A percentile compares a stretch with the other conserved stretches of the same genome.
Evolutionary conservation across 2,113 vertebrate species (phyloP).

Genomic region (Sinocyclocheilus anophthalmus): DNA sequence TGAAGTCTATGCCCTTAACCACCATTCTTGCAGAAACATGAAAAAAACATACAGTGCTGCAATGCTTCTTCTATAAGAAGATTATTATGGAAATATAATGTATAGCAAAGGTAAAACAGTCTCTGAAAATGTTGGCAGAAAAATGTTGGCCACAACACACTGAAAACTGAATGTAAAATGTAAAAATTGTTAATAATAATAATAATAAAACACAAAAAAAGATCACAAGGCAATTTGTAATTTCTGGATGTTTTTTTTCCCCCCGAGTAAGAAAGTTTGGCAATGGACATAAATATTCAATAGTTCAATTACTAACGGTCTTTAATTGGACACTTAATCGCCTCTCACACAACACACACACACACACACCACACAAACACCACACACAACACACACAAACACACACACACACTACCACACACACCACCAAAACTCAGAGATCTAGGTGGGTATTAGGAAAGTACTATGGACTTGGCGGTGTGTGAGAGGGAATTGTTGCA

Average conservation of each 20-base stretch:
- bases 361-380: conserved; percentile 1
- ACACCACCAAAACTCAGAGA: conserved; percentile 9
- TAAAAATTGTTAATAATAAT: too few species aligned
- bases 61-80: background rate
- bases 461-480: conserved; percentile 37
- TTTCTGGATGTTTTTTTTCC: background rate
- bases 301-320: background rate
- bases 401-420: too few species aligned
- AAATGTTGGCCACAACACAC: too few species aligned
- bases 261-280: background rate
- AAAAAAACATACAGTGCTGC: background rate
- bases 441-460: conserved; percentile 29
- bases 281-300: background rate
- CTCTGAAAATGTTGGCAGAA: background rate
- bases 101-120: background rate
- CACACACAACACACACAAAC: too few species aligned
- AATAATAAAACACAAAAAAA: background rate
- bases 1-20: background rate
- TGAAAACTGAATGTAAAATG: too few species aligned
- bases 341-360: background rate
- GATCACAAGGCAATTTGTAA: background rate
- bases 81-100: background rate
- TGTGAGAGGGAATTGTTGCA: conserved; percentile 47
- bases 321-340: background rate
- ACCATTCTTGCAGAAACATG: background rate